These are phyloP conservation scores for Orthosia gracilis DNA, from an alignment of 2,888 invertebrate species.

Conservation along the genomic window DNA sequence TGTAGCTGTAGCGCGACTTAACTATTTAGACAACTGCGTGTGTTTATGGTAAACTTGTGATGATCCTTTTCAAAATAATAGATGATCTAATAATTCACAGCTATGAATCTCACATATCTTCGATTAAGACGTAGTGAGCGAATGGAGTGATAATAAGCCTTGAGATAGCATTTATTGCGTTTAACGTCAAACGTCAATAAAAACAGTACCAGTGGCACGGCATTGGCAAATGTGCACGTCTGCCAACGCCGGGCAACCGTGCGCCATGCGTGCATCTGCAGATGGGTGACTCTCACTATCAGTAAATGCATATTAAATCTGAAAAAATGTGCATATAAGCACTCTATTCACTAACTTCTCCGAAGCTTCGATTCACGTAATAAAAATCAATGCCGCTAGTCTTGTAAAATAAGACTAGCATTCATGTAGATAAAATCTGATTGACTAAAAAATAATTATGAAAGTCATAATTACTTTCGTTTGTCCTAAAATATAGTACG, in stretches of 20 bases:
- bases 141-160: constrained; percentile 7
- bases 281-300: background rate
- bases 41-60: constrained; percentile 23
- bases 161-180: background rate
- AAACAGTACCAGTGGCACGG: background rate
- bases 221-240: background rate
- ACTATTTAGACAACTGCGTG: background rate
- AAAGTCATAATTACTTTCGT: constrained; percentile 5
- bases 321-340: background rate
- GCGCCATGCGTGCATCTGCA: too few relatives aligned
- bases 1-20: constrained; percentile 9
- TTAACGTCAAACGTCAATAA: background rate
- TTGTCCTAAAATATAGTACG: constrained; percentile 20
- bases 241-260: too few relatives aligned
- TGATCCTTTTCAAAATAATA: constrained; percentile 6
- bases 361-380: background rate
- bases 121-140: constrained; percentile 6
- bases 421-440: constrained; percentile 23
- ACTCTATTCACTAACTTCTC: constrained; percentile 16
- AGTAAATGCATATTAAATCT: background rate
- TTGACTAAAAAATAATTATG: constrained; percentile 21
- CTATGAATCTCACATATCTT: constrained; percentile 14
- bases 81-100: constrained; percentile 10
- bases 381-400: constrained; percentile 9
- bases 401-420: constrained; percentile 25